Conservation (phyloP, 2,113 vertebrate genomes). For the Anthoscopus minutus region DNA sequence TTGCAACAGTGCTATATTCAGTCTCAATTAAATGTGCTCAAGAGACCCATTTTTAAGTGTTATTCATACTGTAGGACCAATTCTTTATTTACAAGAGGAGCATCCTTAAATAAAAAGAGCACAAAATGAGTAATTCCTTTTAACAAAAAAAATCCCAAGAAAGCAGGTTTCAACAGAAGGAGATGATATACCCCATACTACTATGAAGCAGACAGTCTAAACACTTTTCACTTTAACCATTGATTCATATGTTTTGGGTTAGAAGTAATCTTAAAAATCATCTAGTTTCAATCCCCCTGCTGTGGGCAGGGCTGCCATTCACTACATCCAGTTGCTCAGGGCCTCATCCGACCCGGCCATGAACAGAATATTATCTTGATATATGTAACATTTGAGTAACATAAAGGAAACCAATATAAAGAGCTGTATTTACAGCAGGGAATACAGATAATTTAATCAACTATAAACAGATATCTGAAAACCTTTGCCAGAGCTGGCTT, state of each 20-base stretch:
- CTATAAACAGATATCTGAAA: background rate
- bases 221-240: background rate
- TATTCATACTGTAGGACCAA: background rate
- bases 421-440: background rate
- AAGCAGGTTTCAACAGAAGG: background rate
- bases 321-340: background rate
- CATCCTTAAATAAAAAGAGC: background rate
- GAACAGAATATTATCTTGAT: background rate
- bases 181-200: background rate
- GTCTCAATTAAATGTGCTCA: background rate
- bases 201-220: background rate
- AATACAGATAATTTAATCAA: background rate
- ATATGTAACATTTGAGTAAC: background rate
- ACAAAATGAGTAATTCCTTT: background rate
- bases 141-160: background rate
- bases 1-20: background rate
- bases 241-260: background rate
- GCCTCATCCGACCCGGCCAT: background rate
- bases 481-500: background rate
- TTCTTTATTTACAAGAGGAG: background rate
- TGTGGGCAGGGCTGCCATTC: background rate
- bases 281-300: background rate
- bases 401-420: background rate
- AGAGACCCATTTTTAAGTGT: background rate
- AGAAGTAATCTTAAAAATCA: background rate